Percentiles rank a stretch among this genome's conserved stretches.
Evolutionary conservation across 2,888 invertebrate species (phyloP).

Genomic region (Slavum lentiscoides): DNA sequence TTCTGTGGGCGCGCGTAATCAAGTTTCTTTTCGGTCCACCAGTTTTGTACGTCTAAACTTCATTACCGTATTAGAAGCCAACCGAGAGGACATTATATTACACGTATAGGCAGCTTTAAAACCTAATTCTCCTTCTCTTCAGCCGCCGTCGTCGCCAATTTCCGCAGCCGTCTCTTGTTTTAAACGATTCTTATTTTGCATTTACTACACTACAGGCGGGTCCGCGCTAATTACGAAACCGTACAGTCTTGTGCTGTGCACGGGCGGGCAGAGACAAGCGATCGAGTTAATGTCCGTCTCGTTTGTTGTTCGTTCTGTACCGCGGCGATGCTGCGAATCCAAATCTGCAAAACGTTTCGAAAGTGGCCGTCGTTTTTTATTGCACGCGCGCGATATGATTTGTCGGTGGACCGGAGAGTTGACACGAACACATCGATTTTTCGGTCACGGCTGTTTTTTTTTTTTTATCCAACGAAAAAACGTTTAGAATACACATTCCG

Average conservation of each 20-base stretch:
- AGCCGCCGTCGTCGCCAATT: constrained; percentile 1
- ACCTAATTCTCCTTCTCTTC: not conserved
- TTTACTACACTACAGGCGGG: constrained; percentile 7
- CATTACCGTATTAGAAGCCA: constrained; percentile 41
- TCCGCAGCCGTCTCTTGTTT: constrained; percentile 17
- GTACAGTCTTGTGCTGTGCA: not conserved
- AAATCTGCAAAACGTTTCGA: not conserved
- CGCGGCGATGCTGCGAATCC: too few relatives aligned
- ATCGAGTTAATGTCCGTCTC: constrained; percentile 25
- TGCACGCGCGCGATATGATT: too few relatives aligned
- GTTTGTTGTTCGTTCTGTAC: not conserved
- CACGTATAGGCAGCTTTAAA: constrained; percentile 13
- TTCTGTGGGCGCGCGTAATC: constrained; percentile 26
- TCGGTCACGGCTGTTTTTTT: too few relatives aligned
- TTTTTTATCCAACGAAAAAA: too few relatives aligned
- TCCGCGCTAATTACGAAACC: constrained; percentile 31
- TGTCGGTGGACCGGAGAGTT: too few relatives aligned
- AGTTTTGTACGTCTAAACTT: constrained; percentile 38
- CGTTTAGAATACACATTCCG: too few relatives aligned
- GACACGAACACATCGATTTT: too few relatives aligned
- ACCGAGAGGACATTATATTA: constrained; percentile 27
- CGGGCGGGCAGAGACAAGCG: not conserved
- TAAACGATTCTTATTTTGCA: constrained; percentile 40
- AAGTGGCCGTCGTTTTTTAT: not conserved
- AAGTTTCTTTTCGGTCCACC: constrained; percentile 46